Evolutionary conservation across 2,113 vertebrate species (phyloP).

Genomic region (Strix uralensis): DNA sequence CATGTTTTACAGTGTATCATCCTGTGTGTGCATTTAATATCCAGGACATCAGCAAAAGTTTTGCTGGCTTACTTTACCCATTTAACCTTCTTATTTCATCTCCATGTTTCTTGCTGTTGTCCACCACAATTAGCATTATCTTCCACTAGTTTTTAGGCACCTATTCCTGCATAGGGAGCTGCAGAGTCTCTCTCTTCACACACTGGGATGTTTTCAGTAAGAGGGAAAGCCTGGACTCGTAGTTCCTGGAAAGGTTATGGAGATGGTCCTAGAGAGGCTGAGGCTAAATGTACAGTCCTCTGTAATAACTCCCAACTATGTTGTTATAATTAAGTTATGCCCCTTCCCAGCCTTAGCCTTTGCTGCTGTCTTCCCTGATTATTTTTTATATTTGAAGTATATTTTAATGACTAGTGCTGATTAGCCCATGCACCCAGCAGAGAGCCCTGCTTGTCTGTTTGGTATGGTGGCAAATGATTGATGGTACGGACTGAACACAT

Average conservation of each 20-base stretch:
- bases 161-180: neutral
- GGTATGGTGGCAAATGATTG: neutral
- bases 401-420: neutral
- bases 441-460: neutral
- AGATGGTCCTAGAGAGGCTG: neutral
- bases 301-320: neutral
- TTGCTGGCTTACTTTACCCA: neutral
- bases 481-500: neutral
- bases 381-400: neutral
- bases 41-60: neutral
- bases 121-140: neutral
- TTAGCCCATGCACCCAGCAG: fast-evolving
- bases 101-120: neutral
- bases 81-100: neutral
- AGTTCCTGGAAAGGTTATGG: neutral
- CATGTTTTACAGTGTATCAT: neutral
- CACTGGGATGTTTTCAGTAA: neutral
- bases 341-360: neutral
- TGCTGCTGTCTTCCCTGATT: neutral
- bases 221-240: neutral
- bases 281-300: neutral
- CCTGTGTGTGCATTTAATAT: neutral
- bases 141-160: neutral
- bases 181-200: neutral
- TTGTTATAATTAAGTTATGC: neutral